Conservation (phyloP, 2,888 invertebrate species). For the Oeneis ivallda region DNA sequence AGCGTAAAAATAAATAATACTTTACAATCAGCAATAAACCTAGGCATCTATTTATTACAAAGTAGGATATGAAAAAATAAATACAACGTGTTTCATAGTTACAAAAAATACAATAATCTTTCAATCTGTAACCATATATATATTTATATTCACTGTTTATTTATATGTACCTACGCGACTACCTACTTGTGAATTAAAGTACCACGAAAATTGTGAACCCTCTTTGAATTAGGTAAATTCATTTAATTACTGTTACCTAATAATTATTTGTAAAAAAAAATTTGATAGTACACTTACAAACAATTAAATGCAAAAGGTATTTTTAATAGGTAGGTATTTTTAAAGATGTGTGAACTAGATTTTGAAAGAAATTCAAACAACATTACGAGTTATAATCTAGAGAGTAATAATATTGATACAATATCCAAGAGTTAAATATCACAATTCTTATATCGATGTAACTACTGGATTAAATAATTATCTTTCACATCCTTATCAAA, state of each 20-base stretch:
- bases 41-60: neutral
- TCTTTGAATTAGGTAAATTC: slow-evolving; percentile 6
- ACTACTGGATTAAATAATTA: slow-evolving; percentile 5
- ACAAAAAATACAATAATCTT: slow-evolving; percentile 10
- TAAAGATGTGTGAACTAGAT: neutral
- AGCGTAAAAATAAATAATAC: slow-evolving; percentile 21
- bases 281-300: neutral
- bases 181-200: neutral
- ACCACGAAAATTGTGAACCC: too few species aligned
- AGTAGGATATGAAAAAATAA: slow-evolving; percentile 5
- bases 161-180: neutral
- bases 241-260: too few species aligned
- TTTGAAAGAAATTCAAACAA: neutral
- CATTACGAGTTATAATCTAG: neutral
- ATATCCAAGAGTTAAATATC: slow-evolving; percentile 28
- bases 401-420: slow-evolving; percentile 9
- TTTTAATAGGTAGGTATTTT: too few species aligned
- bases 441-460: slow-evolving; percentile 25
- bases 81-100: slow-evolving; percentile 4
- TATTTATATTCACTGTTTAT: slow-evolving; percentile 6
- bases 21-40: slow-evolving; percentile 10
- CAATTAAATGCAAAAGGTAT: slow-evolving; percentile 11
- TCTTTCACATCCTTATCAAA: slow-evolving; percentile 19
- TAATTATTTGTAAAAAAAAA: neutral
- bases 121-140: neutral